Conservation (phyloP, 1,140 invertebrate species). For the Leptonema lineaticorne region DNA sequence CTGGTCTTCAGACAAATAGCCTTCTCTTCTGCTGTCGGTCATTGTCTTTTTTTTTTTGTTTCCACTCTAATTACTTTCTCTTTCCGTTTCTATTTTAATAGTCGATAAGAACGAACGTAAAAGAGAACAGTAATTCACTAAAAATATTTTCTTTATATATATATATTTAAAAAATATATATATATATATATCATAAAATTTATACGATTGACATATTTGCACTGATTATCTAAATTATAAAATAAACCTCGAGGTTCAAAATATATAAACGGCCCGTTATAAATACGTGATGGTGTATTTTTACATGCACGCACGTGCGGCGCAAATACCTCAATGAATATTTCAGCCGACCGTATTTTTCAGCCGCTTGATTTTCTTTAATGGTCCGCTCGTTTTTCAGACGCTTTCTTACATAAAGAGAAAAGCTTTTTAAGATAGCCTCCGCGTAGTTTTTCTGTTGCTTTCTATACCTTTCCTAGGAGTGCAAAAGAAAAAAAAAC, state of each 20-base stretch:
- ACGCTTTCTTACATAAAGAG: conserved; percentile 17
- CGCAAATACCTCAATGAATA: neutral
- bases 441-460: neutral
- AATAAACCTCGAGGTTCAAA: too few relatives aligned
- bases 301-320: too few relatives aligned
- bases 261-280: too few relatives aligned
- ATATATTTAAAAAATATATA: too few relatives aligned
- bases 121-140: too few relatives aligned
- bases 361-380: conserved; percentile 17
- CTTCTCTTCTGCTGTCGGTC: conserved; percentile 31
- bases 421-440: conserved; percentile 21
- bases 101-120: too few relatives aligned
- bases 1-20: conserved; percentile 22
- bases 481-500: neutral
- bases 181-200: too few relatives aligned
- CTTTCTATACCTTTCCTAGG: neutral
- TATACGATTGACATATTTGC: too few relatives aligned
- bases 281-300: too few relatives aligned
- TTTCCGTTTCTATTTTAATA: too few relatives aligned
- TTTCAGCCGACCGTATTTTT: conserved; percentile 15
- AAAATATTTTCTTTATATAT: too few relatives aligned
- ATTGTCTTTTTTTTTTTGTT: conserved; percentile 22
- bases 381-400: conserved; percentile 18
- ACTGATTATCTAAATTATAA: too few relatives aligned
- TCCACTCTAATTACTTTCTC: conserved; percentile 34